A percentile compares a stretch with the other conserved stretches of the same genome.
phyloP scores from a whole-genome alignment of 2,113 vertebrate species.

The Colaptes auratus region DNA sequence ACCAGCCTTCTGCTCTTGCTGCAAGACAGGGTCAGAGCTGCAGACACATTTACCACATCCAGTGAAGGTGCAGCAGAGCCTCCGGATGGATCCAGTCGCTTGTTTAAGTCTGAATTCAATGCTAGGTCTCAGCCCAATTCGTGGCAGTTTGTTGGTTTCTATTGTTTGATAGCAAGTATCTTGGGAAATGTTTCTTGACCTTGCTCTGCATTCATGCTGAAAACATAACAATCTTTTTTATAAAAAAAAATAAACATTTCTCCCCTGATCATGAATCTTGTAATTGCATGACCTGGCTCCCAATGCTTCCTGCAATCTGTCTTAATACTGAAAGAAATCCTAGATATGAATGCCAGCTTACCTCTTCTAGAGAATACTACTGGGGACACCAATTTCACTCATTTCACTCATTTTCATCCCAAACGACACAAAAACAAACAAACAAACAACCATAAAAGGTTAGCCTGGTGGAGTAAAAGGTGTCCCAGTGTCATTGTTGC shows the following conservation, averaged over 20 bases:
- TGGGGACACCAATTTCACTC: conserved; percentile 5
- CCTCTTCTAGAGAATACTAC: background rate
- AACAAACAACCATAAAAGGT: background rate
- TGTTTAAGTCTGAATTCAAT: background rate
- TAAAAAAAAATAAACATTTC: conserved; percentile 9
- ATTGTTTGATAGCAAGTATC: background rate
- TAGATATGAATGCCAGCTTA: background rate
- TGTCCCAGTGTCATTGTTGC: conserved; percentile 24
- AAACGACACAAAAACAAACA: background rate
- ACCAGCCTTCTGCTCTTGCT: background rate
- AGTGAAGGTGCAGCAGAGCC: background rate
- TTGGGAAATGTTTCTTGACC: background rate
- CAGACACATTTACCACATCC: too few relatives aligned
- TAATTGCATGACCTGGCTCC: conserved; percentile 3
- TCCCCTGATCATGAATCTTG: conserved; percentile 5
- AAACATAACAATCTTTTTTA: conserved; percentile 5
- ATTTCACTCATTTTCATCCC: conserved; percentile 31
- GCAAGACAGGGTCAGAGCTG: background rate
- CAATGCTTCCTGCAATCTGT: background rate
- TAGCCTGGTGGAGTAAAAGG: conserved; percentile 54
- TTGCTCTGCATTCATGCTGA: background rate
- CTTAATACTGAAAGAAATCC: conserved; percentile 29
- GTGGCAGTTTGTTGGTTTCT: background rate
- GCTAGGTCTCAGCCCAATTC: background rate
- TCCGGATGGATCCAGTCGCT: background rate